Evolutionary conservation across 2,797 vertebrate species (phyloP), one percentile per base, ranked within the genome.

Genomic region (Kryptolebias ocellatus): DNA sequence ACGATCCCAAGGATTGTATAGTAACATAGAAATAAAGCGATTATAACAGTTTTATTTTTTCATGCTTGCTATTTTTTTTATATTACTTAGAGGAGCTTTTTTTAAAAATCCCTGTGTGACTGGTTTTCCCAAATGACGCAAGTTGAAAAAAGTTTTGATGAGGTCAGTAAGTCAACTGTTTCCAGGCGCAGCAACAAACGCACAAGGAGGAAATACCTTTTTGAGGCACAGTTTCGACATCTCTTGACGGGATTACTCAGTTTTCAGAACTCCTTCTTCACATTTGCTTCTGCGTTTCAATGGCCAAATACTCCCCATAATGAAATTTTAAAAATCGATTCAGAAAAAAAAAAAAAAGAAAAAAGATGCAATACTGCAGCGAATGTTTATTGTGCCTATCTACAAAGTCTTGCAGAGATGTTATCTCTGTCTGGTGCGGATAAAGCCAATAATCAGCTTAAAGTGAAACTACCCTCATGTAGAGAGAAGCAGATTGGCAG

Each of bases 401-500:
- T 47, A 4, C 57, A 57, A 42, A 70, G 56, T 20, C 62, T 47
- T 17, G 15, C 34, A 14, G 14, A 24, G 12, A 63, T 74, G 47
- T 56, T 82, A 67, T 67, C 47, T 47, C 67, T 78, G 61, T 64
- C 72, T 60, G 31, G 1, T 64, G 4, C 2, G 54, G 28, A 4
- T 39, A 15, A 34, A 54, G 79, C 72, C 78, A 82, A 81, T 70
- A 7, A 81, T 85, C 56, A 44, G 55, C 64, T 66, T 24, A 79
- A 63, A 83, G 66, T 64, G 69, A 86, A 72, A 80, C 68, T 74
- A 28, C 55, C 60, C 66, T 60, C 34, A 24, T 51, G 15, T 18
- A 60, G 56, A 27, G 47, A 29, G 76, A 74, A 55, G 42, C 8
- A 60, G 74, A 80, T 83, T 3, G 31, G 3, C 51, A 55, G 78